Conservation (phyloP, 2,888 invertebrate species). For the Melanchra persicariae region DNA sequence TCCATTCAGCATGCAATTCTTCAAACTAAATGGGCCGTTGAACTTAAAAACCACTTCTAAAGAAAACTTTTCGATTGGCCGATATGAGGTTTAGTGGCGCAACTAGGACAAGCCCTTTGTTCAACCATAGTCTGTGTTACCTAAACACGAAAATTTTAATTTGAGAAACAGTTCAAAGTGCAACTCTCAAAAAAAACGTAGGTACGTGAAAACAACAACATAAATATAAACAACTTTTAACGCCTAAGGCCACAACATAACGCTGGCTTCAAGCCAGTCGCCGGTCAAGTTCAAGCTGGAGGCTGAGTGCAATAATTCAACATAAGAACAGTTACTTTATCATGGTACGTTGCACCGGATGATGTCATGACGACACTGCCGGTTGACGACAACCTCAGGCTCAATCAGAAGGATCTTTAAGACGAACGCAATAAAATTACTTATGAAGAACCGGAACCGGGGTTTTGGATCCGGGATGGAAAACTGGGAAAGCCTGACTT, state of each 20-base stretch:
- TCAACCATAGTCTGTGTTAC: neutral
- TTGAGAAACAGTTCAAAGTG: constrained; percentile 19
- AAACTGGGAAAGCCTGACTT: neutral
- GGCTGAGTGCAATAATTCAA: constrained; percentile 37
- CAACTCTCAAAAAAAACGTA: neutral
- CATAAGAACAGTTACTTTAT: constrained; percentile 41
- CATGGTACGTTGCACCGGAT: constrained; percentile 44
- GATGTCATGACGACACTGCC: constrained; percentile 37
- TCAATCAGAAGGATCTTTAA: constrained; percentile 2
- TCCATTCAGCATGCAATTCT: neutral
- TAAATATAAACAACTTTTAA: constrained; percentile 17
- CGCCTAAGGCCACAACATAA: constrained; percentile 26
- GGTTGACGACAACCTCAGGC: neutral
- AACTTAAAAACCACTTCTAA: no score
- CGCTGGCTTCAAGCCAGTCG: neutral
- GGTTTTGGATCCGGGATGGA: no score
- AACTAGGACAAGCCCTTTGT: neutral
- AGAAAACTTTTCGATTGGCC: neutral
- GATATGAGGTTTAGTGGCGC: neutral
- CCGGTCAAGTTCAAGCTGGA: constrained; percentile 46
- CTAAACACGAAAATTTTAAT: no score
- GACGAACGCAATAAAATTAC: neutral
- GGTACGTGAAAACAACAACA: neutral
- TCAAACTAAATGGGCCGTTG: neutral
- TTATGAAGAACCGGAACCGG: no score